A percentile compares a stretch with the other conserved stretches of the same genome.
Evolutionary conservation across 2,888 invertebrate genomes (phyloP).

Genomic region (Himalopsyche japonica): DNA sequence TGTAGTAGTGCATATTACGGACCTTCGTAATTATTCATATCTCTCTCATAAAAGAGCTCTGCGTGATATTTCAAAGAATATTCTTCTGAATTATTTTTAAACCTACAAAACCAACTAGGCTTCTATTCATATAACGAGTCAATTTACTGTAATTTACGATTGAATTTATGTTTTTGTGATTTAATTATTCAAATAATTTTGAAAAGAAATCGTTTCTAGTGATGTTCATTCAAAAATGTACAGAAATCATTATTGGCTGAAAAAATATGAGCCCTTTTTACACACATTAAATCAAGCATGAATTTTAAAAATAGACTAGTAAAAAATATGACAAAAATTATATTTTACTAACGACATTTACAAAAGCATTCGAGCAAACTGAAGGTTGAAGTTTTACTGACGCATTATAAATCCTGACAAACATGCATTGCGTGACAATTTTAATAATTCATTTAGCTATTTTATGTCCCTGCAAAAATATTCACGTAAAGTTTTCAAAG

Average conservation of each 20-base stretch:
- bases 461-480: background rate
- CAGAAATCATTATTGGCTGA: no score
- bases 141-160: no score
- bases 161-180: no score
- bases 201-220: no score
- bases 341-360: background rate
- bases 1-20: background rate
- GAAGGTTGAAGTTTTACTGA: background rate
- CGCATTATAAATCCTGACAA: constrained; percentile 1
- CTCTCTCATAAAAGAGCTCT: background rate
- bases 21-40: background rate
- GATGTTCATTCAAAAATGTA: no score
- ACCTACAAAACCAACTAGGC: no score
- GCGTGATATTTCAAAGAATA: background rate
- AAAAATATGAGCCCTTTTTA: no score
- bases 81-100: background rate
- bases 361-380: background rate
- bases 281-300: background rate
- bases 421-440: background rate
- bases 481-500: background rate
- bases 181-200: no score
- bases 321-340: background rate
- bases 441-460: background rate
- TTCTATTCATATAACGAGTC: no score
- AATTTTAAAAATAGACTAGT: background rate